Base-by-base conservation (phyloP, 23 tunicate genomes). In the Diplosoma virens region DNA sequence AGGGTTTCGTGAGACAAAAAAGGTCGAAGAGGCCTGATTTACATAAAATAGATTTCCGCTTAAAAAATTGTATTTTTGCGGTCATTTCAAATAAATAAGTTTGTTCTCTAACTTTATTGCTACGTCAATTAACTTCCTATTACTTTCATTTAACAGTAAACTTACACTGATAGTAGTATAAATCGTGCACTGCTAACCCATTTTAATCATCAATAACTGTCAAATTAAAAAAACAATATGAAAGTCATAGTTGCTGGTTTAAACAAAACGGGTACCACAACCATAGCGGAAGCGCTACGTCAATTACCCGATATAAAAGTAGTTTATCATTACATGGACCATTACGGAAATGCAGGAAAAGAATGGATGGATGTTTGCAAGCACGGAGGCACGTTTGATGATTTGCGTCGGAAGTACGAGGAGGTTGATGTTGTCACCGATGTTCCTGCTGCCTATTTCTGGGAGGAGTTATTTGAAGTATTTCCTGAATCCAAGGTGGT, bases 381-480 rank as follows among this genome's bases (percentile, higher is more conserved):
- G 30, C 11, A 27, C 30, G 69, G 69, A 61, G 69, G 9, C 7
- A 29, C 17, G 2, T 7, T 26, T 5, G 69, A 61, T 27, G 69
- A 4, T 29, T 29, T 61, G 28, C 69, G 35, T 29, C 69, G 35
- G 35, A 27, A 27, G 35, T 61, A 61, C n/a, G 9, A 61, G n/a
- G 69, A n/a, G 4, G 69, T 61, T 5, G 69, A 61, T 61, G 69
- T 35, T 27, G 69, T 61, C 6, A 29, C 69, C 30, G 69, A 61
- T n/a, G 30, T 3, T 29, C 69, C 69, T 9, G 9, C 69, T 3
- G 35, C 34, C 6, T 61, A 61, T 61, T 61, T 61, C 18, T 61
- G 69, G 69, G 69, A 61, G 30, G 69, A 61, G 21, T 26, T 61
- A n/a, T 22, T 61, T 34, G 69, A 61, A 61, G 69, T 35, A 5